Percentiles rank a stretch among this genome's conserved stretches.
phyloP scores from a whole-genome alignment of 1,140 invertebrate genomes.

The Drosophila ohnishii region DNA sequence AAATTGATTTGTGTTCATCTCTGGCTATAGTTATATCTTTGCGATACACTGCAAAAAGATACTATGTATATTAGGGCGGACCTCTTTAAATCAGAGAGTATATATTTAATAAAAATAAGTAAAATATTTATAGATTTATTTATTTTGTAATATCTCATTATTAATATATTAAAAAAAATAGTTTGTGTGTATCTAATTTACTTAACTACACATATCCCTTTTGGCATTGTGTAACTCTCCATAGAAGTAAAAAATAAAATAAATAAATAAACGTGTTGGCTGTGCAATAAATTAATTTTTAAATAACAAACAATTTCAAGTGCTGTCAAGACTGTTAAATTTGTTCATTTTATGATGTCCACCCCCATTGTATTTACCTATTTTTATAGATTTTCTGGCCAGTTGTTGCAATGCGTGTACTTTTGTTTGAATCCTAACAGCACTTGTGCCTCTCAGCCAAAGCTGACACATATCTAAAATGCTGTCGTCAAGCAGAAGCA shows the following conservation, averaged over 20 bases:
- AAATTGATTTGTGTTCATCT: conserved; percentile 20
- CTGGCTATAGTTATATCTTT: conserved; percentile 11
- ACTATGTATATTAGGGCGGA: background rate
- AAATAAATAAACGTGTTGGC: background rate
- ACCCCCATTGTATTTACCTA: background rate
- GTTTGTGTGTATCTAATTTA: too few relatives aligned
- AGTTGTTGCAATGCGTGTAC: conserved; percentile 7
- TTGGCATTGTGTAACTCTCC: background rate
- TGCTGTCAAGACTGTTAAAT: background rate
- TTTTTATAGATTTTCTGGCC: background rate
- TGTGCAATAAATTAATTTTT: conserved; percentile 1
- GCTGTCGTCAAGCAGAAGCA: conserved; percentile 68
- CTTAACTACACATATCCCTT: too few relatives aligned
- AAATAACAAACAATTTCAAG: background rate
- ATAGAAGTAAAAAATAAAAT: background rate
- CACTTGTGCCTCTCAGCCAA: conserved; percentile 27
- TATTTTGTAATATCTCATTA: too few relatives aligned
- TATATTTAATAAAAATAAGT: background rate
- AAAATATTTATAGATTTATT: background rate
- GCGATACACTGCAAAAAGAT: background rate
- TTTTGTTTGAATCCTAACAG: conserved; percentile 23
- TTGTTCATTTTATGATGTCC: background rate
- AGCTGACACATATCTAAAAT: conserved; percentile 50
- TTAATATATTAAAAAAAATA: too few relatives aligned
- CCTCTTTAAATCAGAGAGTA: background rate